Evolutionary conservation across 1,140 invertebrate genomes (phyloP).

Genomic region (Wasmannia auropunctata): DNA sequence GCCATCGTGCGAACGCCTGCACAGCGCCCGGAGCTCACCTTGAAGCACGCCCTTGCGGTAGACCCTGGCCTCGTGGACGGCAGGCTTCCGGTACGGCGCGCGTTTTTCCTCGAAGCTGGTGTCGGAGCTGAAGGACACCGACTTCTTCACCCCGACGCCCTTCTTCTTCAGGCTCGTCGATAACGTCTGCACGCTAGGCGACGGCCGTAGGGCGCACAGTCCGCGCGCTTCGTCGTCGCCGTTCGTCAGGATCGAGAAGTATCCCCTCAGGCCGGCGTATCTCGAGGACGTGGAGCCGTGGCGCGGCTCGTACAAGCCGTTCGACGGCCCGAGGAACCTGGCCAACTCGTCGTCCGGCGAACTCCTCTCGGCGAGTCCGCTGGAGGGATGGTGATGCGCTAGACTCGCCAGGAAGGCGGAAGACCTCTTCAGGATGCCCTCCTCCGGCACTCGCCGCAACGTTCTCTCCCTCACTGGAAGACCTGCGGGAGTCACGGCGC

Average conservation of each 20-base stretch:
- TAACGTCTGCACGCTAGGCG: constrained; percentile 66
- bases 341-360: neutral
- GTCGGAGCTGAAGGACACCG: constrained; percentile 82
- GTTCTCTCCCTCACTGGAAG: constrained; percentile 28
- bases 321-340: neutral
- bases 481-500: constrained; percentile 33
- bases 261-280: constrained; percentile 19
- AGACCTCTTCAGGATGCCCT: constrained; percentile 75
- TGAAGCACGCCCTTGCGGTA: constrained; percentile 81
- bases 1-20: neutral
- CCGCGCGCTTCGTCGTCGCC: neutral
- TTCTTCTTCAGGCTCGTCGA: constrained; percentile 70
- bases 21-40: constrained; percentile 67
- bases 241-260: constrained; percentile 43
- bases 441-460: constrained; percentile 45
- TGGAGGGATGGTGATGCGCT: constrained; percentile 64
- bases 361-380: constrained; percentile 22
- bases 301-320: neutral
- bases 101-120: constrained; percentile 79
- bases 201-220: constrained; percentile 55
- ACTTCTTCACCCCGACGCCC: constrained; percentile 75
- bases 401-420: constrained; percentile 74
- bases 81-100: constrained; percentile 63
- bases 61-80: constrained; percentile 82
- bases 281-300: neutral